Evolutionary conservation across 1,140 invertebrate species (phyloP).

Genomic region (Mylabris phalerata): DNA sequence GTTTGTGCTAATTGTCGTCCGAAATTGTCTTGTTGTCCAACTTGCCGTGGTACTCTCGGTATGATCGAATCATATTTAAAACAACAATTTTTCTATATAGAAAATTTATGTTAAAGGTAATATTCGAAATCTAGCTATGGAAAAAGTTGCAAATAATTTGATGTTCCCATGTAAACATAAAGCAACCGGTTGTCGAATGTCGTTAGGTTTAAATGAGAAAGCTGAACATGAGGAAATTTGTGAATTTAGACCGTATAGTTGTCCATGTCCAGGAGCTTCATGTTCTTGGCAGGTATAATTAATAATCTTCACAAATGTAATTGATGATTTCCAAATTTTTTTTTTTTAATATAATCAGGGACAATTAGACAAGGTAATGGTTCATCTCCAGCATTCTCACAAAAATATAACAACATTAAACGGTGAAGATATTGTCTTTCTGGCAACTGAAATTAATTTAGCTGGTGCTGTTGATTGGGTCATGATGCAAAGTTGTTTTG

Average conservation of each 20-base stretch:
- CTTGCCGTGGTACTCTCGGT: conserved; percentile 91
- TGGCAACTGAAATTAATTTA: conserved; percentile 98
- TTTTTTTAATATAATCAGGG: conserved; percentile 11
- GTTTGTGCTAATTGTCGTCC: conserved; percentile 93
- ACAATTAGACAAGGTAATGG: conserved; percentile 64
- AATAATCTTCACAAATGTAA: too few species aligned
- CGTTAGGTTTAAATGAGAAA: conserved; percentile 94
- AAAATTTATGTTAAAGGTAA: conserved; percentile 58
- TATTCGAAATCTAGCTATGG: conserved; percentile 97
- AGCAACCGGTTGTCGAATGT: conserved; percentile 88
- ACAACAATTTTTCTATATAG: conserved; percentile 2
- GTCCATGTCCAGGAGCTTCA: conserved; percentile 96
- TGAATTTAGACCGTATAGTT: conserved; percentile 94
- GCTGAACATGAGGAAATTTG: conserved; percentile 97
- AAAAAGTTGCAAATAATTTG: conserved; percentile 96
- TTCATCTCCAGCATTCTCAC: conserved; percentile 93
- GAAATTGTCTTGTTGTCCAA: conserved; percentile 95
- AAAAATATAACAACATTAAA: conserved; percentile 98
- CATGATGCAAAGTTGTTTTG: conserved; percentile 99
- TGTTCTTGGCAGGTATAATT: conserved; percentile 85
- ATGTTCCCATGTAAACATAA: conserved; percentile 99
- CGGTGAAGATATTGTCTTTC: conserved; percentile 97
- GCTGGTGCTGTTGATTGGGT: conserved; percentile 99
- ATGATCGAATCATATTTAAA: conserved; percentile 44
- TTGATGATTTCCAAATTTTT: too few species aligned